phyloP scores from a whole-genome alignment of 1,140 invertebrate species.

The Formica selysi region DNA sequence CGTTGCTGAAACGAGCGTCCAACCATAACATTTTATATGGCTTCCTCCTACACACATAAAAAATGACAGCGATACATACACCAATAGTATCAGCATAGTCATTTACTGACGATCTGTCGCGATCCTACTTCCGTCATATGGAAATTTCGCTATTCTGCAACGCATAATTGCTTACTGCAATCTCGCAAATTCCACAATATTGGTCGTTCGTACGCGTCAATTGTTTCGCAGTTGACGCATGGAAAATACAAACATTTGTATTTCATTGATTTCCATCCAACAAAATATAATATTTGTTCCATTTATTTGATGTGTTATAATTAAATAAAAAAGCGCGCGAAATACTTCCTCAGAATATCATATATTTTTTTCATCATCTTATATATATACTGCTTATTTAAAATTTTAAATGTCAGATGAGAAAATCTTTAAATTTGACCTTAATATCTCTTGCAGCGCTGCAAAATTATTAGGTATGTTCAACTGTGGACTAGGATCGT shows the following conservation, averaged over 20 bases:
- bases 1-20: slow-evolving; percentile 43
- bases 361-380: not conserved
- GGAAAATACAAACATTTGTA: not conserved
- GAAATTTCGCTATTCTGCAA: slow-evolving; percentile 50
- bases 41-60: slow-evolving; percentile 28
- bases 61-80: slow-evolving; percentile 37
- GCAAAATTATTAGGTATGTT: not conserved
- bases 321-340: not conserved
- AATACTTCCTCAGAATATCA: not conserved
- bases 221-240: not conserved
- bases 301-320: not conserved
- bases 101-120: slow-evolving; percentile 54
- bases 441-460: not conserved
- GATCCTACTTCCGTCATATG: slow-evolving; percentile 47
- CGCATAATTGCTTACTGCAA: slow-evolving; percentile 23
- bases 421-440: not conserved
- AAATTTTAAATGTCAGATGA: not conserved
- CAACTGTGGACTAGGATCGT: no score
- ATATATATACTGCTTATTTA: not conserved
- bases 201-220: not conserved
- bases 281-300: not conserved
- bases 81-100: slow-evolving; percentile 20
- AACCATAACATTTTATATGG: slow-evolving; percentile 43
- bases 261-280: not conserved
- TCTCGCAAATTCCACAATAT: slow-evolving; percentile 39